Conservation (phyloP, 2,797 vertebrate species). For the Muscicapa comitata region DNA sequence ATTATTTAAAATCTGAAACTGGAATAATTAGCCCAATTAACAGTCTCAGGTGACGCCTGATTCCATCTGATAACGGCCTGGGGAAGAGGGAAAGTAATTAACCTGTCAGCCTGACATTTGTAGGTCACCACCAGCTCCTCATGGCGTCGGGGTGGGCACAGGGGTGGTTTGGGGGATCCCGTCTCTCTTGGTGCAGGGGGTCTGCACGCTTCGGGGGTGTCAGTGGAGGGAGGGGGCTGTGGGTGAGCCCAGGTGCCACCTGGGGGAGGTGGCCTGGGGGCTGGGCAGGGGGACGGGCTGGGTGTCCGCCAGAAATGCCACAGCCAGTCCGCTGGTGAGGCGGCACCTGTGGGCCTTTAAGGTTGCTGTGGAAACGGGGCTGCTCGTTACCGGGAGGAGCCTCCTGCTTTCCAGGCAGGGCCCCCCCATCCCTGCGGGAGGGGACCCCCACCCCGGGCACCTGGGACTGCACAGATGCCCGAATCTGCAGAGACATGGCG, state of each 20-base stretch:
- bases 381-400: not conserved
- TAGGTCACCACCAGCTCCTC: not conserved
- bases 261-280: fast-evolving
- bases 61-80: slow-evolving; percentile 30
- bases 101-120: slow-evolving; percentile 49
- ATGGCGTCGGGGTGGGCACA: fast-evolving
- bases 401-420: not conserved
- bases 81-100: slow-evolving; percentile 58
- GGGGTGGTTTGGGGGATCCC: not conserved
- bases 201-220: not conserved
- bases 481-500: fast-evolving
- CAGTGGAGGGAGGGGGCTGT: not conserved
- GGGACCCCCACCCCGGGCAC: not conserved
- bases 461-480: fast-evolving
- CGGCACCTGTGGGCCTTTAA: slow-evolving; percentile 12
- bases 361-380: slow-evolving; percentile 64
- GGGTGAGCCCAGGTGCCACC: not conserved
- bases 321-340: not conserved
- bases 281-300: not conserved
- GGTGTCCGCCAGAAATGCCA: fast-evolving
- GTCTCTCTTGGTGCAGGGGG: fast-evolving
- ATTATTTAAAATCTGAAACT: slow-evolving; percentile 56
- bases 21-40: slow-evolving; percentile 65
- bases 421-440: not conserved
- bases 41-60: slow-evolving; percentile 57